phyloP scores from a whole-genome alignment of 2,888 invertebrate genomes.

The Drosophila paranaensis region DNA sequence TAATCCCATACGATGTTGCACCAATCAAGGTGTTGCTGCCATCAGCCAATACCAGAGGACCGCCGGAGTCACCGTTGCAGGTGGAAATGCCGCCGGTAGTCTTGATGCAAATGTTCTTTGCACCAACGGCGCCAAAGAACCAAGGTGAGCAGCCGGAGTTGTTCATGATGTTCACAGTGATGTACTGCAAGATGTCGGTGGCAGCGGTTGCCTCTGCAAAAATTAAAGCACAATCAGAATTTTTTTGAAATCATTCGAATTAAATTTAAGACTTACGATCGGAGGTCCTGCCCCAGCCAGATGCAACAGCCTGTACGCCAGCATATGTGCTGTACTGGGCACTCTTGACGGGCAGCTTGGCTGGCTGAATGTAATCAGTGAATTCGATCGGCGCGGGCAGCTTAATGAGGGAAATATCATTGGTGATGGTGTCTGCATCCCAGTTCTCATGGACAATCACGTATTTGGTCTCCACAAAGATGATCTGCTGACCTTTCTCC shows the following conservation, averaged over 20 bases:
- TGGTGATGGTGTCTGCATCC: slow-evolving; percentile 72
- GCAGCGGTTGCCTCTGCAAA: slow-evolving; percentile 47
- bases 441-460: slow-evolving; percentile 83
- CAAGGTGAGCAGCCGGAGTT: slow-evolving; percentile 66
- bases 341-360: slow-evolving; percentile 62
- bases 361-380: slow-evolving; percentile 72
- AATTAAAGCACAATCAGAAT: background rate
- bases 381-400: slow-evolving; percentile 82
- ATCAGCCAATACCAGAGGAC: slow-evolving; percentile 76
- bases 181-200: slow-evolving; percentile 69
- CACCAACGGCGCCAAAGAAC: slow-evolving; percentile 45
- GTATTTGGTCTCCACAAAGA: slow-evolving; percentile 60
- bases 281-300: slow-evolving; percentile 81
- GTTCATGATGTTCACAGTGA: slow-evolving; percentile 62
- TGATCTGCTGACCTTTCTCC: slow-evolving; percentile 70
- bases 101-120: slow-evolving; percentile 69
- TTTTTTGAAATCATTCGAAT: no score
- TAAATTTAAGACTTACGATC: slow-evolving; percentile 58
- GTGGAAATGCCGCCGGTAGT: slow-evolving; percentile 75
- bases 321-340: slow-evolving; percentile 48
- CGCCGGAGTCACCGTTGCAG: slow-evolving; percentile 83
- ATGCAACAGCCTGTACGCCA: slow-evolving; percentile 66
- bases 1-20: slow-evolving; percentile 81
- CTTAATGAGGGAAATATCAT: slow-evolving; percentile 85
- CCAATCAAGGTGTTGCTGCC: slow-evolving; percentile 72